Percentiles rank a stretch among this genome's conserved stretches.
Conservation (phyloP, 2,797 vertebrate species). For the Phoeniculus purpureus region DNA sequence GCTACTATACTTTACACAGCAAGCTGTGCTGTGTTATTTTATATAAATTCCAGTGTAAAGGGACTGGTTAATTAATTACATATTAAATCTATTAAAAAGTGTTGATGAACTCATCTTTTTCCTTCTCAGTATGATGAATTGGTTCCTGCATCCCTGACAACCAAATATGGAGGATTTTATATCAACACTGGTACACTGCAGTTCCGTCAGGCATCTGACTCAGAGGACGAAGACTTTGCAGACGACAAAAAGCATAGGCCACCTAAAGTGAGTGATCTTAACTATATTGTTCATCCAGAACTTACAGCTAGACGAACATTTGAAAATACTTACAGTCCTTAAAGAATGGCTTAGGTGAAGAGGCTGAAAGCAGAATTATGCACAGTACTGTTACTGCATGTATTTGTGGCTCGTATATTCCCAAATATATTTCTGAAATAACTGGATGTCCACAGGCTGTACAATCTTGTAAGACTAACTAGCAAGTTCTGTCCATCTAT, state of each 20-base stretch:
- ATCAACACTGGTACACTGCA: conserved; percentile 98
- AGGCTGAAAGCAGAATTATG: neutral
- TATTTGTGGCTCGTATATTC: neutral
- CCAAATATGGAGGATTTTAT: conserved; percentile 97
- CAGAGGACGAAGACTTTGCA: conserved; percentile 87
- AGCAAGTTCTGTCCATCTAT: neutral
- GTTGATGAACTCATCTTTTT: neutral
- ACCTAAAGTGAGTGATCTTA: conserved; percentile 83
- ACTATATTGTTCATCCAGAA: neutral
- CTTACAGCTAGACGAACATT: neutral
- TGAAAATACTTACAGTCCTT: neutral
- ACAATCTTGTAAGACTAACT: neutral
- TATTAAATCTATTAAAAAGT: neutral
- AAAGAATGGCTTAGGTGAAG: neutral
- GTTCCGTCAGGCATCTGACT: conserved; percentile 94
- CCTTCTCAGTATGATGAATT: conserved; percentile 92
- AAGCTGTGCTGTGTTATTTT: neutral
- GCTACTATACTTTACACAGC: neutral
- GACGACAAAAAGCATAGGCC: conserved; percentile 83
- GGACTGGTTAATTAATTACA: neutral
- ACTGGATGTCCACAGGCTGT: neutral
- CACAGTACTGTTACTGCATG: neutral
- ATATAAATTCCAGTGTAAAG: neutral
- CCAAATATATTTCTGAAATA: neutral
- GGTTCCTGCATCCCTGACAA: conserved; percentile 95